Percentiles rank a stretch among this genome's conserved stretches.
Evolutionary conservation across 2,113 vertebrate species (phyloP).

Genomic region (Crocuta crocuta): DNA sequence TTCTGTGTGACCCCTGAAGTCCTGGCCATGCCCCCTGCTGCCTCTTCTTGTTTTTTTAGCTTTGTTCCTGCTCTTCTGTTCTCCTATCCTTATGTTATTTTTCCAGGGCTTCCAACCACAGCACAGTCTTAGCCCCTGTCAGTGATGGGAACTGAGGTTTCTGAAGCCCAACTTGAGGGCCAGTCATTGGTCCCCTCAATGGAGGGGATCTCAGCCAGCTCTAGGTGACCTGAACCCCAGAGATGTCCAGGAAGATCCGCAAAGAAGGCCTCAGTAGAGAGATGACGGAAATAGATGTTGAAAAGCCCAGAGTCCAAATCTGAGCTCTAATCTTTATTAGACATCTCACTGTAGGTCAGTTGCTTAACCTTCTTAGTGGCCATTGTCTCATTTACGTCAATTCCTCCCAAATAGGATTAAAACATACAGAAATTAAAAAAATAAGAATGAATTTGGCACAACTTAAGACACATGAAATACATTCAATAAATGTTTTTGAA

Average conservation of each 20-base stretch:
- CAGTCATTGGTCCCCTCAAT: neutral
- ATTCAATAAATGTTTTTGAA: neutral
- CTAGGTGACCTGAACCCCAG: neutral
- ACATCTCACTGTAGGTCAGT: too few relatives aligned
- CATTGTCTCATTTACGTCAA: neutral
- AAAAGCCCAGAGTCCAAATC: neutral
- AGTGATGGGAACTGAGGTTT: neutral
- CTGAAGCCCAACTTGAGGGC: neutral
- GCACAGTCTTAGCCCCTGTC: neutral
- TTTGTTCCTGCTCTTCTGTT: accelerated
- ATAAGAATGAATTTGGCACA: neutral
- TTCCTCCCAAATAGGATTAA: neutral
- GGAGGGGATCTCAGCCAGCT: neutral
- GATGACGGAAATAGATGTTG: too few relatives aligned
- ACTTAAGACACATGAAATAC: neutral
- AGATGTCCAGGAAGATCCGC: neutral
- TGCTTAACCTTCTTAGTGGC: neutral
- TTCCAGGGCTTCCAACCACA: neutral
- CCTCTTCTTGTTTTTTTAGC: neutral
- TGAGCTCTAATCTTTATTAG: neutral
- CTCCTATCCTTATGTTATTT: neutral
- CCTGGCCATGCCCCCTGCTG: neutral
- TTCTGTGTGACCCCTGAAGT: neutral
- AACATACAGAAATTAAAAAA: neutral
- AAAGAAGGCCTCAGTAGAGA: neutral